phyloP scores from a whole-genome alignment of 2,113 vertebrate genomes.

The Colaptes auratus region DNA sequence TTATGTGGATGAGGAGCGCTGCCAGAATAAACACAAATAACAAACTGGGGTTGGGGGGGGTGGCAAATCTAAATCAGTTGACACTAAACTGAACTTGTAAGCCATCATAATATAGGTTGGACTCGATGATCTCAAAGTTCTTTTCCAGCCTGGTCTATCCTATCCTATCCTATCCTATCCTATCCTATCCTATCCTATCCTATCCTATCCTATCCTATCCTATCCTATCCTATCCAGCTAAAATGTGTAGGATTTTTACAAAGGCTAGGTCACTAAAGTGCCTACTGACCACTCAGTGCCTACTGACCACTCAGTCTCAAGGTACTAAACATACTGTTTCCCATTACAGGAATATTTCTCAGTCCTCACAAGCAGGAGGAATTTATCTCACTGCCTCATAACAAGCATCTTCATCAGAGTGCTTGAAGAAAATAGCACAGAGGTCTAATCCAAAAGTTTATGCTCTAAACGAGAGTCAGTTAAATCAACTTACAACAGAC shows the following conservation, averaged over 20 bases:
- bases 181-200: too few species aligned
- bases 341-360: not conserved
- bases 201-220: too few species aligned
- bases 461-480: not conserved
- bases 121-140: too few species aligned
- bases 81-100: not conserved
- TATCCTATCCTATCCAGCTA: not conserved
- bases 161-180: too few species aligned
- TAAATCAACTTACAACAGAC: not conserved
- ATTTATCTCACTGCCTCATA: not conserved
- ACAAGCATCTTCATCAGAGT: not conserved
- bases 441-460: not conserved
- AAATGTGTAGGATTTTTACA: not conserved
- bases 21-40: not conserved
- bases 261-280: not conserved
- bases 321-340: not conserved
- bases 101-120: not conserved
- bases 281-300: not conserved
- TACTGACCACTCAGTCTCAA: not conserved
- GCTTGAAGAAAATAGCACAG: not conserved
- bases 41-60: not conserved
- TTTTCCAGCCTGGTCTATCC: too few species aligned
- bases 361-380: not conserved
- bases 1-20: not conserved
- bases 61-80: not conserved